Evolutionary conservation across 2,888 invertebrate species (phyloP), one percentile per base, ranked within the genome.

Genomic region (Noctua janthe): DNA sequence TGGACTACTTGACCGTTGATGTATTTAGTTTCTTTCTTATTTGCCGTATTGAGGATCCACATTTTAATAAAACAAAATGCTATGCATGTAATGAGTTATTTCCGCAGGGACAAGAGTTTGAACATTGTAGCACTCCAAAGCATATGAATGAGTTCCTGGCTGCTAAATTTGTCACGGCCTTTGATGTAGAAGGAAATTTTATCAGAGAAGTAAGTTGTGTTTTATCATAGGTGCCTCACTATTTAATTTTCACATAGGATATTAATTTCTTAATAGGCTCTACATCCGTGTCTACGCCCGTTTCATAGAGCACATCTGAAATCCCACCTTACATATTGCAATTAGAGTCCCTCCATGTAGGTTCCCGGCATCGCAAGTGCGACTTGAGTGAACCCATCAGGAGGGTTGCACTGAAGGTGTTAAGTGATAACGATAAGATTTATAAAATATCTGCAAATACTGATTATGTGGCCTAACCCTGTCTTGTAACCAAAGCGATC

Each of bases 191-290:
- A 4, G 77, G 80, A 1, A 93, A 94, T 76, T 93, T 94, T 80
- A 84, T 95, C 17, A 92, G 96, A 92, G 91, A 95, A 92, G 96
- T 95, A 90, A 88, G 85, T 77, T 66, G 2, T n/a, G 7, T 39
- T 64, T 56, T 23, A 43, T 62, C 13, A 62, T 13, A 62, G 62
- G 0, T 49, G 29, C 2, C 1, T 56, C n/a, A 13, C 4, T n/a
- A 20, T 66, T 66, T 66, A 47, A 54, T 54, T n/a, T 35, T 74
- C 13, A 0, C 1, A 15, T 15, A 59, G n/a, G 13, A 4, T n/a
- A 59, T 59, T 11, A 11, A 59, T 59, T n/a, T 10, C 11, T 2
- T 51, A 51, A 13, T 13, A 51, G 49, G 15, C 49, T 51, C 15
- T 15, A 39, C 39, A 5, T 39, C 4, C 39, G 39, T 39, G 5